A percentile compares a stretch with the other conserved stretches of the same genome.
Conservation (phyloP, 30 jellyfish, hydroid and myxozoan species). For the Catostylus mosaicus region DNA sequence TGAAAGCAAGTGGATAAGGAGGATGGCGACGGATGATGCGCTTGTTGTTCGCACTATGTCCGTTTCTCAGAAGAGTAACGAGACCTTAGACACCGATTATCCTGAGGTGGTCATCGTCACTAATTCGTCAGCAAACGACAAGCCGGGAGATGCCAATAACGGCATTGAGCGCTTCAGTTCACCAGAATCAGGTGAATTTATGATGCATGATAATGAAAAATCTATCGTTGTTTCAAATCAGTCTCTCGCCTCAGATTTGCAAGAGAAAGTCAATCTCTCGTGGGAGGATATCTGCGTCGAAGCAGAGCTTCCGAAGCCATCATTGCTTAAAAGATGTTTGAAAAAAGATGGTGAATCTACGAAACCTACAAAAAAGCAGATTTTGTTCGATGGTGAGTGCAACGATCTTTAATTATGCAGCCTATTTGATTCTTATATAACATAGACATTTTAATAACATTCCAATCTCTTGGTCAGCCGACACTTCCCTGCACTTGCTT, state of each 20-base stretch:
- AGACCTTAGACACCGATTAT: not conserved
- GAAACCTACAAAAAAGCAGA: slow-evolving; percentile 33
- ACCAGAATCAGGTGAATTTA: slow-evolving; percentile 33
- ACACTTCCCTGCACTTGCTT: too few species aligned
- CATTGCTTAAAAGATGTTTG: slow-evolving; percentile 42
- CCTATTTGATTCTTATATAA: too few species aligned
- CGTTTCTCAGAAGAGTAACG: slow-evolving; percentile 2
- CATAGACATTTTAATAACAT: too few species aligned
- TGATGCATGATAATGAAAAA: slow-evolving; percentile 19
- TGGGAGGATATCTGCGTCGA: slow-evolving; percentile 69
- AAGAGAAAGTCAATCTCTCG: slow-evolving; percentile 52
- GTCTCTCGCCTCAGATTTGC: slow-evolving; percentile 51
- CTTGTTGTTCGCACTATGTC: slow-evolving; percentile 45
- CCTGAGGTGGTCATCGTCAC: slow-evolving; percentile 50
- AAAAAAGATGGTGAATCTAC: slow-evolving; percentile 17
- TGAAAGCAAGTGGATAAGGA: not conserved
- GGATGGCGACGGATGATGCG: slow-evolving; percentile 39
- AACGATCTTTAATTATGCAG: not conserved
- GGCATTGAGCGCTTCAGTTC: slow-evolving; percentile 31
- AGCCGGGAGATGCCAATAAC: not conserved
- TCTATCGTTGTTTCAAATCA: slow-evolving; percentile 54
- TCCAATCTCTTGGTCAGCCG: too few species aligned
- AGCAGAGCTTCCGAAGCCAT: slow-evolving; percentile 73
- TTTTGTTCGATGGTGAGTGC: slow-evolving; percentile 58
- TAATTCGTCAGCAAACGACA: not conserved